These are phyloP conservation scores for Malurus alboscapulatus DNA, from an alignment of 2,113 vertebrate genomes.

Conservation along the genomic window DNA sequence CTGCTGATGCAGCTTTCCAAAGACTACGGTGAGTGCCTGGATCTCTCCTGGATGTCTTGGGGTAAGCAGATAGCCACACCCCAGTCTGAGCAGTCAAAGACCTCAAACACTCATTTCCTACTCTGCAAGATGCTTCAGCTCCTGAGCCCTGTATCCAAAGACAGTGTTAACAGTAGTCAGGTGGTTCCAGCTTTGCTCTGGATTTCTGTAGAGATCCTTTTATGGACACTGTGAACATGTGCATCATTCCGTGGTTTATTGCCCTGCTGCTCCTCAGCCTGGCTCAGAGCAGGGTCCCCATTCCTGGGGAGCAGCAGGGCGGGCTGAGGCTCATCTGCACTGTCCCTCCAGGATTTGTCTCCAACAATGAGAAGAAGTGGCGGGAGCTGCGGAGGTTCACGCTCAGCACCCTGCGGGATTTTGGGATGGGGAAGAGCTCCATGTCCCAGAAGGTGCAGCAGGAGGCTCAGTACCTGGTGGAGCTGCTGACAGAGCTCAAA, in stretches of 20 bases:
- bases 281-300: neutral
- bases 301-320: fast-evolving
- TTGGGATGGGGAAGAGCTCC: constrained; percentile 57
- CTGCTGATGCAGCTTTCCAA: neutral
- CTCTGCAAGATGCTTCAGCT: neutral
- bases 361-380: constrained; percentile 41
- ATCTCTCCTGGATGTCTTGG: neutral
- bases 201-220: neutral
- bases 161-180: neutral
- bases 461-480: constrained; percentile 47
- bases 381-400: constrained; percentile 62
- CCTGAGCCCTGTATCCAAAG: neutral
- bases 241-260: neutral
- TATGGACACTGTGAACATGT: too few relatives aligned
- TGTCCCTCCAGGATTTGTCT: constrained; percentile 32
- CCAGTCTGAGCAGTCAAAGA: fast-evolving
- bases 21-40: neutral
- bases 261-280: neutral
- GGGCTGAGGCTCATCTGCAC: neutral
- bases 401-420: constrained; percentile 29
- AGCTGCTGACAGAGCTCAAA: neutral
- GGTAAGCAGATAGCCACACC: neutral
- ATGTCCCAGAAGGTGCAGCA: constrained; percentile 53
- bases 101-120: neutral
- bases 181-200: neutral